A percentile compares a stretch with the other conserved stretches of the same genome.
phyloP scores from a whole-genome alignment of 1,140 invertebrate genomes.

The Rhopalosiphum maidis region DNA sequence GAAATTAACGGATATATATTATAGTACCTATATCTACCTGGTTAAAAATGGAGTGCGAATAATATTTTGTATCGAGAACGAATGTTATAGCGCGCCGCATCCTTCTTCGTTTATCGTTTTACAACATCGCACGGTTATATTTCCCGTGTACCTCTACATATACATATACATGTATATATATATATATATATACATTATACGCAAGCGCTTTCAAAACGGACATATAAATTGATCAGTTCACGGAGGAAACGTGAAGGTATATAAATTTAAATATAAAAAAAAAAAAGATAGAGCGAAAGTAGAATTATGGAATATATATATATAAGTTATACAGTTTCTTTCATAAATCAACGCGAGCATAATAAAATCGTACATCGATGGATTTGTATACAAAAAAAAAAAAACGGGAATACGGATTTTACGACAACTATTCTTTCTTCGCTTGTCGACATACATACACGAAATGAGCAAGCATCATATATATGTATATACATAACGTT shows the following conservation, averaged over 20 bases:
- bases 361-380: neutral
- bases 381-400: neutral
- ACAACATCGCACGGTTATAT: neutral
- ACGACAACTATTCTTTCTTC: neutral
- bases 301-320: constrained; percentile 15
- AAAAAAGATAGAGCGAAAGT: neutral
- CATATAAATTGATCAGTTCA: neutral
- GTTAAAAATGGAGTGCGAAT: neutral
- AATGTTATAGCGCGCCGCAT: neutral
- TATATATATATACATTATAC: no score
- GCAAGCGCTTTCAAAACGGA: neutral
- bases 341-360: constrained; percentile 24
- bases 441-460: neutral
- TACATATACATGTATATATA: neutral
- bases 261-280: neutral
- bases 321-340: neutral
- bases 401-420: constrained; percentile 6
- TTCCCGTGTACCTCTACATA: neutral
- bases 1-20: neutral
- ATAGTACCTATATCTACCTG: neutral
- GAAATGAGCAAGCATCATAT: neutral
- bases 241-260: constrained; percentile 10
- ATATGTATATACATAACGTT: neutral
- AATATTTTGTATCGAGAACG: neutral
- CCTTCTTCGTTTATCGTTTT: neutral